Base-by-base conservation (phyloP, 2,113 vertebrate species). In the Corythoichthys haematopterus region DNA sequence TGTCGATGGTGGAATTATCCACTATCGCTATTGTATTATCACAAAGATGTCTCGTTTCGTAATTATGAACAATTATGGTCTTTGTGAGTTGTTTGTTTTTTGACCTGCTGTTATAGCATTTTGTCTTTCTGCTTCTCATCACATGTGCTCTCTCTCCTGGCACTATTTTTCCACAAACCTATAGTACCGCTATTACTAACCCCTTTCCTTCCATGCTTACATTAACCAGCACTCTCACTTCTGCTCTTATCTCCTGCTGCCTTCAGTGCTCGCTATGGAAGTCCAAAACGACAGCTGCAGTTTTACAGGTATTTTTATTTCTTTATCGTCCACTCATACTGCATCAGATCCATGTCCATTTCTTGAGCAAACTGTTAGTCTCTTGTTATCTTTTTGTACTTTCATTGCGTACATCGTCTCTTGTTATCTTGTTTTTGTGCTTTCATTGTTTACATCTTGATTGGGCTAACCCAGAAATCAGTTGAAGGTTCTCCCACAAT, bases 241-340 rank as follows among this genome's bases (percentile, higher is more conserved):
- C 68, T 77, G 68, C 70, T 73, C 52, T 71, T 74, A 63, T 67
- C 50, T 85, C 77, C 77, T 70, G 91, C 91, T 93, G 76, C 81
- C 93, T 87, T 92, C 93, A 99, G 97, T 57, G 94, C 96, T 86
- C 96, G 97, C 82, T 99, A 99, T 85, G 97, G 97, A 91, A 99
- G 97, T 88, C 97, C 97, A 90, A 99, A 99, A 93, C 93, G 97
- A 69, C 97, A 99, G 90, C 95, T 99, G 89, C 97, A 99, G 92
- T 98, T 99, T 89, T 99, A 99, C 97, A 99, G 97, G 97, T 99
- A 99, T 93, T 71, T 50, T 47, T 78, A 56, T 74, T 65, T 74
- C 5, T 65, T 12, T 47, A 51, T 16, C 14, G 2, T 20, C 51
- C 48, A 50, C 28, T 14, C 3, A 35, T 46, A 3, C 28, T n/a